Base-by-base conservation (phyloP, 2,888 invertebrate species). In the Stenodema calcarata region DNA sequence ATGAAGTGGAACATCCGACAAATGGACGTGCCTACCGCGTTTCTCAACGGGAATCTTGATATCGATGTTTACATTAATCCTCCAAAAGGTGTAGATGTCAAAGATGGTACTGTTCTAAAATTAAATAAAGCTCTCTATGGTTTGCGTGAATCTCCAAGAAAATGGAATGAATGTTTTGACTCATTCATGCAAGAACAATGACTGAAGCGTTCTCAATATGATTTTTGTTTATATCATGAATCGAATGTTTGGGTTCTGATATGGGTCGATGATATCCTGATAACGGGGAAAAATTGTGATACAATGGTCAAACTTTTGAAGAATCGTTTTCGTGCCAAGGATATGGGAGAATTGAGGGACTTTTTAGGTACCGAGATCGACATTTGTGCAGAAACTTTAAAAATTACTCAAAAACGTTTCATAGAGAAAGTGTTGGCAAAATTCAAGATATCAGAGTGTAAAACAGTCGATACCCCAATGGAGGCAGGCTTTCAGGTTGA, bases 21-120 rank as follows among this genome's bases (percentile, higher is more conserved):
- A n/a, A n/a, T n/a, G n/a, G n/a, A n/a, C n/a, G n/a, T n/a, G n/a
- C n/a, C n/a, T n/a, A n/a, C n/a, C n/a, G n/a, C n/a, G n/a, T n/a
- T n/a, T n/a, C n/a, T n/a, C n/a, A n/a, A n/a, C n/a, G n/a, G n/a
- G n/a, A n/a, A n/a, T n/a, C n/a, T n/a, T n/a, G n/a, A n/a, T n/a
- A n/a, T n/a, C 87, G n/a, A n/a, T 80, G 70, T 88, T 47, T 87
- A 87, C 27, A 87, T 87, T 82, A 86, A 23, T 0, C 82, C 28
- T 18, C 89, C 89, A 62, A 86, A 88, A 75, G 88, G 89, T 30
- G 27, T 88, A 41, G 23, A 78, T 12, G 50, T 50, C 50, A 50
- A 41, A 69, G 86, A 73, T 14, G 50, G 50, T 50, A 73, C 87
- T 54, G 27, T 70, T 30, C 6, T 70, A 27, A 89, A 88, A 86